These are phyloP conservation scores for Parazoanthus atlanticus DNA, from an alignment of 92 coral and sea anemone genomes.

Conservation along the genomic window DNA sequence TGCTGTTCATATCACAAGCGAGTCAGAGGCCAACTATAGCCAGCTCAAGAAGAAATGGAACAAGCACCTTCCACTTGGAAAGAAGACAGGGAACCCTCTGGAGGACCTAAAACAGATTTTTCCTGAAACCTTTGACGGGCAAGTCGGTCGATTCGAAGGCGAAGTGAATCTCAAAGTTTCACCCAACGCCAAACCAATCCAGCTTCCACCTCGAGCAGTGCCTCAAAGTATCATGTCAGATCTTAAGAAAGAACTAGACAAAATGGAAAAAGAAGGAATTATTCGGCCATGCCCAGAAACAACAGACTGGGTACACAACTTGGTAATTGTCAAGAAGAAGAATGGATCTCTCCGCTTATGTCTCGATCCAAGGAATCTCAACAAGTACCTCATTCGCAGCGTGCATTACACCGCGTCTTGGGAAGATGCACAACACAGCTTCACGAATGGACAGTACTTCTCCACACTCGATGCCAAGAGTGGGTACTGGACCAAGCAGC, in stretches of 20 bases:
- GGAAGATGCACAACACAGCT: constrained; percentile 55
- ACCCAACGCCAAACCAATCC: constrained; percentile 63
- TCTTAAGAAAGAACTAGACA: constrained; percentile 70
- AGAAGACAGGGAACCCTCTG: constrained; percentile 65
- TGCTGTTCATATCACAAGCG: constrained; percentile 70
- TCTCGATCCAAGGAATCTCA: constrained; percentile 65
- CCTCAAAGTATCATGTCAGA: constrained; percentile 71
- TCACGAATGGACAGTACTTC: constrained; percentile 56
- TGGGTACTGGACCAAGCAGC: constrained; percentile 67
- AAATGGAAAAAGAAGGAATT: constrained; percentile 75
- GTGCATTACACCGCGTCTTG: constrained; percentile 62
- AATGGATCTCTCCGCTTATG: constrained; percentile 66
- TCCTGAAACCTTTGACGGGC: constrained; percentile 70
- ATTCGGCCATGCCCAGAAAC: constrained; percentile 78
- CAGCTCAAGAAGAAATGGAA: constrained; percentile 65
- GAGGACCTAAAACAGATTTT: constrained; percentile 68
- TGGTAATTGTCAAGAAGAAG: constrained; percentile 67
- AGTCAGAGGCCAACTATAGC: constrained; percentile 66
- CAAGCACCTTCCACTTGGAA: constrained; percentile 69
- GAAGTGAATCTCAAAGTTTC: constrained; percentile 64
- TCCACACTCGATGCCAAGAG: constrained; percentile 72
- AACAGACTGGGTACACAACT: constrained; percentile 75
- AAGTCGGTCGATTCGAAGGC: constrained; percentile 69
- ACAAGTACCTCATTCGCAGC: constrained; percentile 62
- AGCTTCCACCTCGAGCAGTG: constrained; percentile 72